Conservation (phyloP, 2,797 vertebrate species). For the Jordanella pulchra region DNA sequence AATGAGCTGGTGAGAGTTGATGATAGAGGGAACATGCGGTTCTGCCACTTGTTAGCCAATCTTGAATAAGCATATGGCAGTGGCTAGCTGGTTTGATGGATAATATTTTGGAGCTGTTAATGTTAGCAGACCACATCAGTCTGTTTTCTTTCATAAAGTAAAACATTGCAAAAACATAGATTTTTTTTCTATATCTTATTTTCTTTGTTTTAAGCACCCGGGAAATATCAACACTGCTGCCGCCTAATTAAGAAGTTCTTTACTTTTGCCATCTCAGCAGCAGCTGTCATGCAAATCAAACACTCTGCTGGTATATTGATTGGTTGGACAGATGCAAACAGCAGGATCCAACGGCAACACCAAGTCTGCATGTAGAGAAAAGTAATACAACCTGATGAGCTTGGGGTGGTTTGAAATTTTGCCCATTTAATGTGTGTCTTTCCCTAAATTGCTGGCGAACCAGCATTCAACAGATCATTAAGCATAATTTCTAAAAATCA, state of each 20-base stretch:
- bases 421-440: slow-evolving; percentile 31
- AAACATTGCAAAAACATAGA: neutral
- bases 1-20: too few species aligned
- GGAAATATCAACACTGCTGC: neutral
- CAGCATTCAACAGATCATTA: slow-evolving; percentile 7
- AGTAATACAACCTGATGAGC: slow-evolving; percentile 57
- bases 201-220: slow-evolving; percentile 10
- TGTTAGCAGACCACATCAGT: slow-evolving; percentile 39
- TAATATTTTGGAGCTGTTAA: neutral
- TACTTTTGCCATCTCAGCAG: slow-evolving; percentile 27
- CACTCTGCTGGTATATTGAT: slow-evolving; percentile 68
- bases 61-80: neutral
- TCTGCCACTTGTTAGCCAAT: neutral
- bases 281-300: slow-evolving; percentile 57
- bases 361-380: slow-evolving; percentile 49
- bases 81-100: neutral
- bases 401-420: slow-evolving; percentile 29
- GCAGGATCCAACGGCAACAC: slow-evolving; percentile 62
- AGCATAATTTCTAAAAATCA: slow-evolving; percentile 8
- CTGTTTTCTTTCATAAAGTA: slow-evolving; percentile 35
- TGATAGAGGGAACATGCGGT: too few species aligned
- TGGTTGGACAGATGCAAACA: slow-evolving; percentile 56
- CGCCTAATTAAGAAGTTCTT: slow-evolving; percentile 6
- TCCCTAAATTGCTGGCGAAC: neutral
- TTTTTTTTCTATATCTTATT: neutral